These are phyloP conservation scores for Echinarachnius parma DNA, from an alignment of 53 echinoderm and acorn worm species.

Conservation along the genomic window DNA sequence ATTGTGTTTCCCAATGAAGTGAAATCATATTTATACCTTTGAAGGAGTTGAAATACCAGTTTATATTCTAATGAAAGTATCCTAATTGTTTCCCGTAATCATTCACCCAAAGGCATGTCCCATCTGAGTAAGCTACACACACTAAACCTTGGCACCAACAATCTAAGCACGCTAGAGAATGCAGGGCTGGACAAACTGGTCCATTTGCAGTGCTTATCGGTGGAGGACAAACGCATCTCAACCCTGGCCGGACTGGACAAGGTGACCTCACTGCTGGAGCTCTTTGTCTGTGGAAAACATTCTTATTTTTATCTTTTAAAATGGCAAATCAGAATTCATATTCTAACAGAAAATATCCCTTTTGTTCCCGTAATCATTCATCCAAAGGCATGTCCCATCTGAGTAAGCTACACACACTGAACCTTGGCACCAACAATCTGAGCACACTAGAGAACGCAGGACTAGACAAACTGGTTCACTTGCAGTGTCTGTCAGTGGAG, in stretches of 20 bases:
- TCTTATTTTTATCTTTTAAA: too few relatives aligned
- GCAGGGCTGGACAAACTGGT: conserved; percentile 75
- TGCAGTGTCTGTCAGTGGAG: conserved; percentile 85
- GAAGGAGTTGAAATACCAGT: too few relatives aligned
- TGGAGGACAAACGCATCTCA: conserved; percentile 79
- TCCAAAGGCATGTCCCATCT: conserved; percentile 81
- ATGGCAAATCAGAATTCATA: too few relatives aligned
- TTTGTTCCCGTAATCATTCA: too few relatives aligned
- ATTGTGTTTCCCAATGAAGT: too few relatives aligned
- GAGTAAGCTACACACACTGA: conserved; percentile 76
- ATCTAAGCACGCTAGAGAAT: conserved; percentile 75
- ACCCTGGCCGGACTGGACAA: conserved; percentile 72
- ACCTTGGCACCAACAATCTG: conserved; percentile 78
- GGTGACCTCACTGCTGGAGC: conserved; percentile 80
- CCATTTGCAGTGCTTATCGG: conserved; percentile 82
- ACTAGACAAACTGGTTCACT: conserved; percentile 67
- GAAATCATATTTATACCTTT: too few relatives aligned
- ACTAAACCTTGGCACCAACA: conserved; percentile 78
- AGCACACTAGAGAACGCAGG: conserved; percentile 78
- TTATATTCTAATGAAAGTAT: too few relatives aligned
- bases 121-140: conserved; percentile 81
- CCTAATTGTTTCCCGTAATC: too few relatives aligned
- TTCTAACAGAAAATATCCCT: too few relatives aligned
- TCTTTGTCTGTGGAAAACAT: too few relatives aligned
- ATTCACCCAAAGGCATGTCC: too few relatives aligned